A percentile compares a stretch with the other conserved stretches of the same genome.
phyloP scores from a whole-genome alignment of 92 coral and sea anemone genomes.

The Palythoa heliodiscus region DNA sequence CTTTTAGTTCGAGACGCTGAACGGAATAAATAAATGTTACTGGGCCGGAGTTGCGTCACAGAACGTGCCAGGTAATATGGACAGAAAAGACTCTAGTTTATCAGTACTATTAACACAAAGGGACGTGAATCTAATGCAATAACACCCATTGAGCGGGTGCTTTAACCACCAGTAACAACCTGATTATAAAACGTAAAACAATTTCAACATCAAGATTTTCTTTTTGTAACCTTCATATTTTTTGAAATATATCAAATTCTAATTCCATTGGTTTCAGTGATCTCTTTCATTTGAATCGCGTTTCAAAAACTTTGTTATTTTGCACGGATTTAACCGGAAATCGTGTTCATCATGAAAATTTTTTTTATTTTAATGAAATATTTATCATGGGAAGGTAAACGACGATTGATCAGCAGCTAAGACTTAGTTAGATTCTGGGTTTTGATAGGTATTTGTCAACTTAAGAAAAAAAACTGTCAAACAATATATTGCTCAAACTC shows the following conservation, averaged over 20 bases:
- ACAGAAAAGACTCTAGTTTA: not conserved
- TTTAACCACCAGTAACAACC: constrained; percentile 33
- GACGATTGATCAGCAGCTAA: not conserved
- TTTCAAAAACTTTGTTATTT: not conserved
- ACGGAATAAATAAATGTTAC: not conserved
- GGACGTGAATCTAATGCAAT: not conserved
- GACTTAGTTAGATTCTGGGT: not conserved
- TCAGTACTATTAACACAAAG: not conserved
- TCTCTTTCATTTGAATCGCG: not conserved
- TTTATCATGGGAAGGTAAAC: not conserved
- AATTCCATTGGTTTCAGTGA: not conserved
- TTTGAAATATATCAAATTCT: not conserved
- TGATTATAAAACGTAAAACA: constrained; percentile 6
- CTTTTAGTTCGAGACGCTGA: not conserved
- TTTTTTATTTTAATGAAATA: not conserved
- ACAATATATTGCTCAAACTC: too few species aligned
- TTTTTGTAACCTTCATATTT: not conserved
- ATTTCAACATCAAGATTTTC: not conserved
- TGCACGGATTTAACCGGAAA: not conserved
- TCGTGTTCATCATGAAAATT: not conserved
- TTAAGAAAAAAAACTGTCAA: not conserved
- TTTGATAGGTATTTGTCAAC: not conserved
- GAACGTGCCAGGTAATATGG: not conserved
- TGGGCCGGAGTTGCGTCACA: not conserved
- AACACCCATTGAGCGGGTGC: constrained; percentile 17